Evolutionary conservation across 2,888 invertebrate genomes (phyloP).

Genomic region (Leptinotarsa tumamoca): DNA sequence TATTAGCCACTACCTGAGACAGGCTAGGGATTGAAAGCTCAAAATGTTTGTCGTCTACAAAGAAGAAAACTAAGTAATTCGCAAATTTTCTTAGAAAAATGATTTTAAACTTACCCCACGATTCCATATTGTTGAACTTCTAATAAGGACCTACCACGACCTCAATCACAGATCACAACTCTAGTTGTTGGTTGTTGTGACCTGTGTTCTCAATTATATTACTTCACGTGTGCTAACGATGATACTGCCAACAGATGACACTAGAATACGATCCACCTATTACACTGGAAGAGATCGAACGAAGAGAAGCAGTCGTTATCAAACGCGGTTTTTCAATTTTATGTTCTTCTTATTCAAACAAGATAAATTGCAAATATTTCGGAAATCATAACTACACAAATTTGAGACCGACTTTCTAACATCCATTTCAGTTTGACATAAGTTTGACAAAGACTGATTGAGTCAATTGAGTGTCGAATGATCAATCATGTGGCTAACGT

Average conservation of each 20-base stretch:
- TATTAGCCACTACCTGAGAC: conserved; percentile 74
- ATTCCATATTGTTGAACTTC: conserved; percentile 61
- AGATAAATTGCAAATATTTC: conserved; percentile 46
- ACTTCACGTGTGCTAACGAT: conserved; percentile 59
- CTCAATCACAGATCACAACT: background rate
- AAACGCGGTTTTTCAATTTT: conserved; percentile 54
- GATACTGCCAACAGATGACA: conserved; percentile 24
- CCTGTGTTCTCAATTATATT: conserved; percentile 48
- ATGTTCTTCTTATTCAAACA: conserved; percentile 50
- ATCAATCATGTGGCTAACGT: no score
- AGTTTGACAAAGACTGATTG: background rate
- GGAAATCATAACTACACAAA: conserved; percentile 48
- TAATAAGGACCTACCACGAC: conserved; percentile 22
- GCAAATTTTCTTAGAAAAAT: background rate
- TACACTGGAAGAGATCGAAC: conserved; percentile 28
- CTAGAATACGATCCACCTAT: conserved; percentile 37
- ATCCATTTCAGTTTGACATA: conserved; percentile 51
- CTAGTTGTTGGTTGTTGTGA: no score
- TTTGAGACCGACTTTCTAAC: conserved; percentile 48
- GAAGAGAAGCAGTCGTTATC: conserved; percentile 47
- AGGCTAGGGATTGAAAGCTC: conserved; percentile 72
- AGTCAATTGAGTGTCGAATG: background rate
- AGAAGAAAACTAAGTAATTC: conserved; percentile 21
- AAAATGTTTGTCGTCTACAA: conserved; percentile 79
- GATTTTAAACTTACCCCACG: conserved; percentile 60